Conservation (phyloP, 1,140 invertebrate species). For the Latrodectus geometricus region DNA sequence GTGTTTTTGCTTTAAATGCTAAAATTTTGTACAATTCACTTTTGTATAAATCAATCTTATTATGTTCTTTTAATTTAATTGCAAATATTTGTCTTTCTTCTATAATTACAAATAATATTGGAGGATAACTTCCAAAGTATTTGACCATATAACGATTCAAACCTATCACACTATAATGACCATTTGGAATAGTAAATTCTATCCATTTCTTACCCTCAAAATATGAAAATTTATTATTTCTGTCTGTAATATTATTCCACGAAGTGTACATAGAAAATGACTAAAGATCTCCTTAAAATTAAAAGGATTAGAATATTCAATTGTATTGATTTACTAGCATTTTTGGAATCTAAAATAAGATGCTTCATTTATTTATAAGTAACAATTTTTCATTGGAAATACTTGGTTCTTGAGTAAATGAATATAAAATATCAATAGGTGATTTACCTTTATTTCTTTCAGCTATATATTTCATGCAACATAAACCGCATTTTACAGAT, state of each 20-base stretch:
- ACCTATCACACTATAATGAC: not conserved
- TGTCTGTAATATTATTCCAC: constrained; percentile 19
- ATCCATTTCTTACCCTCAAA: not conserved
- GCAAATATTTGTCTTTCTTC: constrained; percentile 5
- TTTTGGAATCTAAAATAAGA: not conserved
- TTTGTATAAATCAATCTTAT: constrained; percentile 18
- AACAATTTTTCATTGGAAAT: constrained; percentile 9
- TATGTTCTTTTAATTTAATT: constrained; percentile 6
- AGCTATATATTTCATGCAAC: constrained; percentile 32
- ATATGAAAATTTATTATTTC: constrained; percentile 2
- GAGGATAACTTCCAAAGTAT: constrained; percentile 1
- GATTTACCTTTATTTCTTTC: constrained; percentile 10
- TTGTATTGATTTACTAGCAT: constrained; percentile 4
- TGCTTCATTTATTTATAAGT: not conserved
- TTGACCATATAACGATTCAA: constrained; percentile 4
- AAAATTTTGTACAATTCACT: constrained; percentile 19
- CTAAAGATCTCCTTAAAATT: not conserved
- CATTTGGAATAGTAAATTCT: not conserved
- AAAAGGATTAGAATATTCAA: constrained; percentile 1
- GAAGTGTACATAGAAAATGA: not conserved
- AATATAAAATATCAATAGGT: constrained; percentile 11
- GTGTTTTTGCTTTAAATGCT: constrained; percentile 22
- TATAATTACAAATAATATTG: constrained; percentile 19
- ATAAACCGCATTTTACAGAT: constrained; percentile 22
- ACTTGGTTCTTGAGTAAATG: constrained; percentile 7